A percentile compares a stretch with the other conserved stretches of the same genome.
phyloP scores from a whole-genome alignment of 2,113 vertebrate genomes.

The Saguinus midas region DNA sequence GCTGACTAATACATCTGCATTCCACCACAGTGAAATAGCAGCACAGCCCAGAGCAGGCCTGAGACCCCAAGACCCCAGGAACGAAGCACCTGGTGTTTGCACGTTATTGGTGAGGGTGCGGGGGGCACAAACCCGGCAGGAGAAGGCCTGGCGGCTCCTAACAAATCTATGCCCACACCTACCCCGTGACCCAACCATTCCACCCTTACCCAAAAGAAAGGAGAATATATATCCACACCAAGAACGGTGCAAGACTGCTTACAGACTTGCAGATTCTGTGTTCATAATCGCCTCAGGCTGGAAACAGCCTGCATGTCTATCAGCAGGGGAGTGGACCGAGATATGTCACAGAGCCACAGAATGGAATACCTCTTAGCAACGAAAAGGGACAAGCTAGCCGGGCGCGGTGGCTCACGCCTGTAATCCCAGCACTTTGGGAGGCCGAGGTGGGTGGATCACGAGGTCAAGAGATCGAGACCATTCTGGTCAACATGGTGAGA shows the following conservation, averaged over 20 bases:
- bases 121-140: not conserved
- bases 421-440: too few relatives aligned
- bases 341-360: accelerated
- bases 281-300: not conserved
- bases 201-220: not conserved
- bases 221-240: not conserved
- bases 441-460: too few relatives aligned
- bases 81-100: accelerated
- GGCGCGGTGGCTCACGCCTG: too few relatives aligned
- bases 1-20: not conserved
- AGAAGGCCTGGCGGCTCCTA: not conserved
- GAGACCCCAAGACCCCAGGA: not conserved
- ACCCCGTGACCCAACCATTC: not conserved
- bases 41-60: not conserved
- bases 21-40: not conserved
- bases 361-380: too few relatives aligned
- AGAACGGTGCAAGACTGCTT: not conserved
- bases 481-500: too few relatives aligned
- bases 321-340: accelerated
- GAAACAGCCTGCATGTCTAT: not conserved
- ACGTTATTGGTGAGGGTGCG: not conserved
- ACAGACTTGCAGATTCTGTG: not conserved
- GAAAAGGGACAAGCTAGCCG: not conserved
- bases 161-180: not conserved
- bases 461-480: too few relatives aligned